Conservation (phyloP, 2,797 vertebrate species). For the Hypotaenidia philippensis region DNA sequence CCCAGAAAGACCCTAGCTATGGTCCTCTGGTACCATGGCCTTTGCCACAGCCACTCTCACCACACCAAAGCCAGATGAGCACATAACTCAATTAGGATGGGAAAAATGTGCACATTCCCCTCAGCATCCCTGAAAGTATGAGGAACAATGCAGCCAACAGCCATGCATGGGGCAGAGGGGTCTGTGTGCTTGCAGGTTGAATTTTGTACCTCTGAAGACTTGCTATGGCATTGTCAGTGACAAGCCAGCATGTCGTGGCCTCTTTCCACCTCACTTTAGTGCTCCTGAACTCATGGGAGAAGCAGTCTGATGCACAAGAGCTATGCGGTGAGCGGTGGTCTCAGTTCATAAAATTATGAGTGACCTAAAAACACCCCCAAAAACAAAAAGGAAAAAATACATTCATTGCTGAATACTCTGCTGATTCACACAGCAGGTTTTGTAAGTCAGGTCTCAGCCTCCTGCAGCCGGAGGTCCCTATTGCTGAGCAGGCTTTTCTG, state of each 20-base stretch:
- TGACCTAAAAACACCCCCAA: not conserved
- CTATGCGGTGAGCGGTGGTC: rapidly evolving
- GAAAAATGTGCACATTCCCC: not conserved
- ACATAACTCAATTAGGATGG: not conserved
- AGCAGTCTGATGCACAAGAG: not conserved
- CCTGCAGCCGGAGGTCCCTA: rapidly evolving
- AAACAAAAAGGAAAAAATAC: too few relatives aligned
- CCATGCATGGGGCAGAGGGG: rapidly evolving
- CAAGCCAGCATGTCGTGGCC: not conserved
- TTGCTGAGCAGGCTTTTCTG: not conserved
- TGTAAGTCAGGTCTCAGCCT: not conserved
- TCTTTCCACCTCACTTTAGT: not conserved
- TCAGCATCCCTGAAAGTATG: rapidly evolving
- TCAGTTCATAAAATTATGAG: not conserved
- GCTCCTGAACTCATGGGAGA: not conserved
- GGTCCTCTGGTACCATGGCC: not conserved
- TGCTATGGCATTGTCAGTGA: not conserved
- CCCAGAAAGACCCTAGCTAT: not conserved
- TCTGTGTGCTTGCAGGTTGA: not conserved
- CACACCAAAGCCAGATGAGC: not conserved
- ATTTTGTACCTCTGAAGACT: not conserved
- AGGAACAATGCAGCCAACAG: not conserved
- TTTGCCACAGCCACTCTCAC: not conserved
- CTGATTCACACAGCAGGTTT: not conserved
- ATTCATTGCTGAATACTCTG: not conserved